These are phyloP conservation scores for Cygnus olor DNA, from an alignment of 2,797 vertebrate species.

Conservation along the genomic window DNA sequence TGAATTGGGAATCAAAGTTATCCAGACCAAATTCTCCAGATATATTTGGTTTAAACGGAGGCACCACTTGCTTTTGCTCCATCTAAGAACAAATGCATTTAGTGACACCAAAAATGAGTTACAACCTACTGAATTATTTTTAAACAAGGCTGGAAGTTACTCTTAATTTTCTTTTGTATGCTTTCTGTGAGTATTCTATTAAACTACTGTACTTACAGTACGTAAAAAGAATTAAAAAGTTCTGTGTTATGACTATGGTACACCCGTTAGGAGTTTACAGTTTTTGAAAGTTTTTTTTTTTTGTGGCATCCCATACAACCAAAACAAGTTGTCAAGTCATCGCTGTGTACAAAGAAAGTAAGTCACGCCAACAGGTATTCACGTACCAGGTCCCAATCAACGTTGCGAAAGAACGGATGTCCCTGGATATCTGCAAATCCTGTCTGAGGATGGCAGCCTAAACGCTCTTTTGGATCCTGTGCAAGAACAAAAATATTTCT, in stretches of 20 bases:
- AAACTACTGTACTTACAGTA: neutral
- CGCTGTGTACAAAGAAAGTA: neutral
- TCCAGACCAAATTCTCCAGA: slow-evolving; percentile 98
- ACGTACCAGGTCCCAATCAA: slow-evolving; percentile 97
- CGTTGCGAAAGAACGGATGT: slow-evolving; percentile 96
- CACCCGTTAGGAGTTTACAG: neutral
- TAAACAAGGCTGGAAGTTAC: neutral
- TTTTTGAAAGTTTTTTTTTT: neutral
- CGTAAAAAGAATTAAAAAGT: neutral
- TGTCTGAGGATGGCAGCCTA: slow-evolving; percentile 98
- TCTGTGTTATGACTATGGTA: neutral
- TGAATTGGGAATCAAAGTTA: slow-evolving; percentile 98
- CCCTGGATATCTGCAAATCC: slow-evolving; percentile 98
- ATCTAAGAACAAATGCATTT: slow-evolving; percentile 83
- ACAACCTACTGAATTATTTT: neutral
- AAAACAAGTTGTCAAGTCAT: neutral
- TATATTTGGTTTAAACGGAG: slow-evolving; percentile 99
- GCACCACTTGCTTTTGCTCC: slow-evolving; percentile 98
- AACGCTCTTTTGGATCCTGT: slow-evolving; percentile 96
- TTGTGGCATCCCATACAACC: neutral
- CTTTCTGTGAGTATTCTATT: neutral
- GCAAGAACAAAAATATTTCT: slow-evolving; percentile 3
- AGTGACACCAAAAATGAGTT: slow-evolving; percentile 4
- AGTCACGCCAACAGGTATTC: neutral
- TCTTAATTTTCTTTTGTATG: neutral